Conservation (phyloP, 1,140 invertebrate genomes). For the Scaptomyza pallida region DNA sequence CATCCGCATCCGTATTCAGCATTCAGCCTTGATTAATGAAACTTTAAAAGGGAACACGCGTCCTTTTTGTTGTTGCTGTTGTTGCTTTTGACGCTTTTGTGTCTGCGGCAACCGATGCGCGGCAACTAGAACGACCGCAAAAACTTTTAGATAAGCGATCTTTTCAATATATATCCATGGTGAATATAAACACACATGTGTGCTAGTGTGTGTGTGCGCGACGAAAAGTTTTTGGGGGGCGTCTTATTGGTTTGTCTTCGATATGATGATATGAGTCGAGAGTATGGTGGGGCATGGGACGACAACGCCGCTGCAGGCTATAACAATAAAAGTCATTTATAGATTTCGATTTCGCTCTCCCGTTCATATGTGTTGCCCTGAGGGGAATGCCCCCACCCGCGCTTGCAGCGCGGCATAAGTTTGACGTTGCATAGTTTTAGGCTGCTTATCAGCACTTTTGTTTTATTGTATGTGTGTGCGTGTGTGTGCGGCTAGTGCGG, state of each 20-base stretch:
- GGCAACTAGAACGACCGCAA: constrained; percentile 45
- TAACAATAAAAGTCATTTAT: constrained; percentile 82
- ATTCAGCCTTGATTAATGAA: constrained; percentile 70
- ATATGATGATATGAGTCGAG: constrained; percentile 13
- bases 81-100: constrained; percentile 25
- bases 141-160: constrained; percentile 58
- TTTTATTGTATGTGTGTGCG: constrained; percentile 50
- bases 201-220: constrained; percentile 4
- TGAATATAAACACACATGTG: neutral
- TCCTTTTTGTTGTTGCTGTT: constrained; percentile 46
- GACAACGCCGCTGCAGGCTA: constrained; percentile 59
- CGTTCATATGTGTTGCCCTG: constrained; percentile 49
- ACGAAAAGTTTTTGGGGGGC: constrained; percentile 35
- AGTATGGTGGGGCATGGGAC: neutral
- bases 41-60: constrained; percentile 75
- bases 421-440: constrained; percentile 68
- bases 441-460: constrained; percentile 81
- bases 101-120: constrained; percentile 38
- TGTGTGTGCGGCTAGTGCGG: too few relatives aligned
- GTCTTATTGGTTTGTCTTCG: constrained; percentile 49
- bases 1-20: neutral
- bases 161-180: constrained; percentile 48
- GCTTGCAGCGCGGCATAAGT: constrained; percentile 44
- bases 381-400: constrained; percentile 1
- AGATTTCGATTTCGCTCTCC: constrained; percentile 71